Base-by-base conservation (phyloP, 2,113 vertebrate genomes). In the Coptodon rendalli region DNA sequence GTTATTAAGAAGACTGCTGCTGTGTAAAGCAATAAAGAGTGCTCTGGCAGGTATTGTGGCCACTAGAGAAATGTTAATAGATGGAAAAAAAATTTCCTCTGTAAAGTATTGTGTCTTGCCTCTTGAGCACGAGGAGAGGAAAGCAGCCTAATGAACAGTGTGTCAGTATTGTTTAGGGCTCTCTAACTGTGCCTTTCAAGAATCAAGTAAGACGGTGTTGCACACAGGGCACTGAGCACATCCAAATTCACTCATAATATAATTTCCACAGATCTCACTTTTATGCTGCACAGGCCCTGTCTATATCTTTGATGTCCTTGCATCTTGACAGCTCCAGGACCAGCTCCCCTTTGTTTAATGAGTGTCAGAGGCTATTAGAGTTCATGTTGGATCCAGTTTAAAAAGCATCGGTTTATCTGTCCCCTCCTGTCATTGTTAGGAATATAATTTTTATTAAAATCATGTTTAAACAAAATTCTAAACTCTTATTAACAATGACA, bases 281-380 rank as follows among this genome's bases (percentile, higher is more conserved):
- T 88, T 9, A 78, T 84, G 82, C 78, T 83, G 83, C 86, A 88
- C 86, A 88, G 12, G 76, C 86, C 80, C 57, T 17, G 38, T 48
- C 6, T 10, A 24, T 29, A 48, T 68, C 53, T 93, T 91, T 92
- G 85, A 93, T 92, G 63, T 86, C 9, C 48, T 85, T 2, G 4
- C 7, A 52, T 87, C 86, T 71, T 82, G 85, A 87, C 86, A 82
- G 85, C 14, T 63, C 76, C 91, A 89, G 79, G 57, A 91, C 38
- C 79, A 61, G 13, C 81, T 92, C 91, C 86, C 61, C 7, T 48
- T 87, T 11, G 76, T 87, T 79, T 85, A 78, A 82, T 71, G 12
- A 12, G 14, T 36, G 9, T 81, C 10, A 54, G 17, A 38, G 24
- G 17, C 10, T 48, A 6, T 24, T n/a, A n/a, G 12, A 40, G 52